phyloP scores from a whole-genome alignment of 1,140 invertebrate genomes.

The Heliconius hermathena region DNA sequence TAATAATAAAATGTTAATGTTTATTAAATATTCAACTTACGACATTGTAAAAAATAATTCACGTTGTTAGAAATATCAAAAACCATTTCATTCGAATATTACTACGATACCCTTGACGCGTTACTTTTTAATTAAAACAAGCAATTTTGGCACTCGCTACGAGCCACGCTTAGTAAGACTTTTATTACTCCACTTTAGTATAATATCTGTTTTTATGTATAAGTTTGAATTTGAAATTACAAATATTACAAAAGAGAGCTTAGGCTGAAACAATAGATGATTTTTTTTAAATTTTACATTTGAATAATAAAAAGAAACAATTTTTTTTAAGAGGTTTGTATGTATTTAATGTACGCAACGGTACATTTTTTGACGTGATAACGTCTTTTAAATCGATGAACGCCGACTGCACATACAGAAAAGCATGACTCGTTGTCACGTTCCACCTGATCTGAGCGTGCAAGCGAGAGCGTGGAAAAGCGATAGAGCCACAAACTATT shows the following conservation, averaged over 20 bases:
- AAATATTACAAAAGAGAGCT: background rate
- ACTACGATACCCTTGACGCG: conserved; percentile 31
- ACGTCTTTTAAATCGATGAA: no score
- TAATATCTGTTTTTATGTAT: conserved; percentile 10
- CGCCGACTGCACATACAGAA: no score
- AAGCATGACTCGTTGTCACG: no score
- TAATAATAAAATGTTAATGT: background rate
- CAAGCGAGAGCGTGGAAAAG: no score
- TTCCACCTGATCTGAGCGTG: no score
- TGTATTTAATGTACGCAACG: no score
- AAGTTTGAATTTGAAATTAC: background rate
- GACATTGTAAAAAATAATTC: background rate
- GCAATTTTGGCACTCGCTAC: conserved; percentile 30
- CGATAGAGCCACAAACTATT: no score
- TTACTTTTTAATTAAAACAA: conserved; percentile 33
- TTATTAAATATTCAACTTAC: background rate
- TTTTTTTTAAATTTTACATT: background rate
- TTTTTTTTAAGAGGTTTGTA: no score
- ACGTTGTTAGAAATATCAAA: conserved; percentile 16
- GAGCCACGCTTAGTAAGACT: conserved; percentile 8
- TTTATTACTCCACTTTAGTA: conserved; percentile 13
- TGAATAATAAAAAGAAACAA: no score
- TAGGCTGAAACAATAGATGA: background rate
- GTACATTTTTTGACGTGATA: no score
- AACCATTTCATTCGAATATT: conserved; percentile 26